A percentile compares a stretch with the other conserved stretches of the same genome.
Evolutionary conservation across 1,140 invertebrate genomes (phyloP).

Genomic region (Drosophila tropicalis): DNA sequence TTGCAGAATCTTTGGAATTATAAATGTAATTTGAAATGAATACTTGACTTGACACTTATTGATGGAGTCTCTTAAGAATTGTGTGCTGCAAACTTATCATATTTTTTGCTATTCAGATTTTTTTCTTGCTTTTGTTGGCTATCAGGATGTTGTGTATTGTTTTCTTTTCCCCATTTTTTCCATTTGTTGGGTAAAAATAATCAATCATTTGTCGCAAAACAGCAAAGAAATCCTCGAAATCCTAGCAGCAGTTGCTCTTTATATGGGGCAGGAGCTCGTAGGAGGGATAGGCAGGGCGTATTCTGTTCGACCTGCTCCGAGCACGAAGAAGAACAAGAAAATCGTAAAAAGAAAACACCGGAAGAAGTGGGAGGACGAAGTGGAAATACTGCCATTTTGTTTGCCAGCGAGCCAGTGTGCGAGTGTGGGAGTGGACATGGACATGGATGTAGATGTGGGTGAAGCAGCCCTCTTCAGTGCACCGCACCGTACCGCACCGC

Average conservation of each 20-base stretch:
- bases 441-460: slow-evolving; percentile 8
- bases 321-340: slow-evolving; percentile 21
- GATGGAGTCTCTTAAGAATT: not conserved
- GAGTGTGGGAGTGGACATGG: slow-evolving; percentile 4
- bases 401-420: slow-evolving; percentile 17
- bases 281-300: not conserved
- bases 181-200: slow-evolving; percentile 34
- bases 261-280: not conserved
- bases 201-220: slow-evolving; percentile 46
- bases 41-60: slow-evolving; percentile 3
- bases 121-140: not conserved
- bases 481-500: not conserved
- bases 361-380: slow-evolving; percentile 36
- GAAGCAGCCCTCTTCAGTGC: slow-evolving; percentile 9
- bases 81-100: slow-evolving; percentile 5
- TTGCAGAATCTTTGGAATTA: not conserved
- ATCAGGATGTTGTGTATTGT: slow-evolving; percentile 5
- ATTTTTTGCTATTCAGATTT: not conserved
- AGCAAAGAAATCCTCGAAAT: slow-evolving; percentile 18
- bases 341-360: slow-evolving; percentile 31
- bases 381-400: slow-evolving; percentile 52
- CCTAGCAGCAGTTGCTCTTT: not conserved
- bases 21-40: slow-evolving; percentile 1
- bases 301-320: not conserved
- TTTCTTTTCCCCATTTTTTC: slow-evolving; percentile 13